These are phyloP conservation scores for Pseudomugil tenellus DNA, from an alignment of 2,797 vertebrate genomes.

Conservation along the genomic window DNA sequence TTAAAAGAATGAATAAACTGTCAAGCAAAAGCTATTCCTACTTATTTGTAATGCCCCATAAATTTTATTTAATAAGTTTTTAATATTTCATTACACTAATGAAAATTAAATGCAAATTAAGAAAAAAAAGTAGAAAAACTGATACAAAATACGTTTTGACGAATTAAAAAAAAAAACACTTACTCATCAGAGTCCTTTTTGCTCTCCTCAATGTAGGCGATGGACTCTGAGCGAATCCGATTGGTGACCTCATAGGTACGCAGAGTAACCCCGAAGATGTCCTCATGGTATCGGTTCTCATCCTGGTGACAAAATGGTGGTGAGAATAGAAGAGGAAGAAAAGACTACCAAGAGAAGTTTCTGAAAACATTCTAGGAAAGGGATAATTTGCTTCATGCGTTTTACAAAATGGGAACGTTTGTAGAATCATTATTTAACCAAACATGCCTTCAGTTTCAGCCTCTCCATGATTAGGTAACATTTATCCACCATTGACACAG, in stretches of 20 bases:
- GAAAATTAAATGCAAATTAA: background rate
- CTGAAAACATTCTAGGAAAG: background rate
- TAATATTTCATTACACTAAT: background rate
- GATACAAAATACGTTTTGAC: background rate
- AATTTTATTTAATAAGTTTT: background rate
- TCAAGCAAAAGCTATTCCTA: too few species aligned
- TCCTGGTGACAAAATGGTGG: conserved; percentile 79
- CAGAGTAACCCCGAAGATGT: conserved; percentile 98
- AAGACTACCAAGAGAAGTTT: background rate
- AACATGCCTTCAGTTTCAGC: background rate
- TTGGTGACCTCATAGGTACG: conserved; percentile 98
- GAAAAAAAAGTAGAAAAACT: too few species aligned
- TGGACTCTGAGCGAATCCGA: conserved; percentile 96
- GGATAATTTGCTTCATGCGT: background rate
- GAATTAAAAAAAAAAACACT: conserved; percentile 69
- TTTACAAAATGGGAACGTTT: background rate
- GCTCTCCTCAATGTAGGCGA: conserved; percentile 98
- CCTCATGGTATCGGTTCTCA: conserved; percentile 97
- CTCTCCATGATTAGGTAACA: background rate
- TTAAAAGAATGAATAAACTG: background rate
- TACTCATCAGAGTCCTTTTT: conserved; percentile 97
- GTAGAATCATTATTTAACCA: too few species aligned
- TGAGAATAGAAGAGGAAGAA: background rate
- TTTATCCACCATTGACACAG: too few species aligned
- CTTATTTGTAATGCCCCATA: background rate